Evolutionary conservation across 2,113 vertebrate species (phyloP), one percentile per base, ranked within the genome.

Genomic region (Tichodroma muraria): DNA sequence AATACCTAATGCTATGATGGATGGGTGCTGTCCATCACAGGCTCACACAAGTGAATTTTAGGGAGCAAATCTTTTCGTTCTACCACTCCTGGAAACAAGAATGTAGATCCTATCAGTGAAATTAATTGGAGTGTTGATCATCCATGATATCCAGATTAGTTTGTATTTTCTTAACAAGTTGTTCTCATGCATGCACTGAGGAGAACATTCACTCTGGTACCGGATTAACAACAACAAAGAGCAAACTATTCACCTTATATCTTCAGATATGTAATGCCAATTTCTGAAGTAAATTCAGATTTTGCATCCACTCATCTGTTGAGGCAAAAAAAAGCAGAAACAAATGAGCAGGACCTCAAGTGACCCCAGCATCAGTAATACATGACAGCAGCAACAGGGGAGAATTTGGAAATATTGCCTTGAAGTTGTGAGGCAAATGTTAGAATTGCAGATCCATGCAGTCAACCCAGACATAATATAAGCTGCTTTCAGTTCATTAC

Each of bases 241-340:
- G 19, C 2, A 14, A 28, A 59, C 42, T 53, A 31, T 82, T 92
- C 35, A 50, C 7, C 6, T 14, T 12, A 2, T 16, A 5, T 27
- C 6, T 64, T 71, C 19, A 80, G 47, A 4, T 21, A 7, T 1
- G 6, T 31, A 38, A 37, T 63, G 10, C 5, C 4, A n/a, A 4
- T 13, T 70, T 75, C 21, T 60, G 61, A 72, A 77, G 21, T 50
- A 40, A 89, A 82, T 72, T 82, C 22, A 24, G 13, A 45, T 50
- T 84, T 16, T 59, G 27, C 2, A 45, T 53, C 24, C 0, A 0
- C 19, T 24, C 47, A 8, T 23, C 1, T 88, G 0, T 6, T 57
- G 65, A 18, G 45, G 28, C 1, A 44, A 54, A 73, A 54, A 73
- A 53, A 60, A 47, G 5, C 6, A 23, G 28, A 64, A 93, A 35